These are phyloP conservation scores for Sinocyclocheilus anophthalmus DNA, from an alignment of 2,113 vertebrate genomes.

Conservation along the genomic window DNA sequence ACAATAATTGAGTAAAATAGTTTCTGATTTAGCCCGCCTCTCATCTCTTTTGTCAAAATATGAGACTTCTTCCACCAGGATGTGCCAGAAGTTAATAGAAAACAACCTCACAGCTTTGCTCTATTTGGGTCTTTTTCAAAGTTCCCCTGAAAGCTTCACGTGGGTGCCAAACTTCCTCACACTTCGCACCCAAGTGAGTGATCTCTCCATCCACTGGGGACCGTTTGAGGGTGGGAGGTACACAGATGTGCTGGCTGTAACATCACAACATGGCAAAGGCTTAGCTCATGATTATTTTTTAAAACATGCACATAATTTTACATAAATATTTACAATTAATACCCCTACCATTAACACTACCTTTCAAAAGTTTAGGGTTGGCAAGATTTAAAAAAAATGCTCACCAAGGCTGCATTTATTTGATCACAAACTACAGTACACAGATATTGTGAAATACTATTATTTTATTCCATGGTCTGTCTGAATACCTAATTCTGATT, in stretches of 20 bases:
- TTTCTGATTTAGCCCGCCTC: background rate
- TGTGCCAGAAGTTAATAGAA: background rate
- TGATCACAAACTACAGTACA: background rate
- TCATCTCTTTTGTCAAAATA: slow-evolving; percentile 17
- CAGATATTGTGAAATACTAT: background rate
- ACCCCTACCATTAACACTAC: background rate
- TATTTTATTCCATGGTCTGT: background rate
- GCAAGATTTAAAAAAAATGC: background rate
- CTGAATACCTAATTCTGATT: too few species aligned
- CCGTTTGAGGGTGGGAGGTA: background rate
- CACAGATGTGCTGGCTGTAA: background rate
- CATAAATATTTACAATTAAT: background rate
- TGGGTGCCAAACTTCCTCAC: slow-evolving; percentile 11
- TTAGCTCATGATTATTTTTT: background rate
- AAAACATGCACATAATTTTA: background rate
- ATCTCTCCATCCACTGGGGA: background rate
- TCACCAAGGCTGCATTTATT: background rate
- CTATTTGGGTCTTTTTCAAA: slow-evolving; percentile 22
- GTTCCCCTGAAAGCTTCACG: slow-evolving; percentile 4
- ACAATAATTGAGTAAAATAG: background rate
- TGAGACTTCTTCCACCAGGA: background rate
- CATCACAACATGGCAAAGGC: background rate
- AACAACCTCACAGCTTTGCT: slow-evolving; percentile 22
- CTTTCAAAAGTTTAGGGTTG: background rate
- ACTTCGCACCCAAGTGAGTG: slow-evolving; percentile 3